phyloP scores from a whole-genome alignment of 2,888 invertebrate genomes.

The Rapana venosa region DNA sequence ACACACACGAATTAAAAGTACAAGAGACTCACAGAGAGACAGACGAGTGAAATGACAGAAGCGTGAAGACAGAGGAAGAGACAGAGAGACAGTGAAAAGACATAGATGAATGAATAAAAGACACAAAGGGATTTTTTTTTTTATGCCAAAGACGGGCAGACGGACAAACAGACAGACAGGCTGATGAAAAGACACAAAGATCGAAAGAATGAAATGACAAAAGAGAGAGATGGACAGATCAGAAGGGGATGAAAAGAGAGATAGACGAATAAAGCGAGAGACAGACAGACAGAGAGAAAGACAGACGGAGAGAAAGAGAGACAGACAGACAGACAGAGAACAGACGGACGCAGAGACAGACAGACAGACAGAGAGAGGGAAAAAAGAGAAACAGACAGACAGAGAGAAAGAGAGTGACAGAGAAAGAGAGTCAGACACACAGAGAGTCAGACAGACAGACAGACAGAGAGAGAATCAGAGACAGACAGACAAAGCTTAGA shows the following conservation, averaged over 20 bases:
- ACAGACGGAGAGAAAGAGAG: background rate
- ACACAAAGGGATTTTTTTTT: no score
- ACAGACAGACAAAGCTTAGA: background rate
- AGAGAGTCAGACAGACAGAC: background rate
- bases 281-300: no score
- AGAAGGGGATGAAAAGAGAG: no score
- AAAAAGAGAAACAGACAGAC: background rate
- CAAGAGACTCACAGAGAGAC: no score
- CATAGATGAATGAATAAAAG: slow-evolving; percentile 6
- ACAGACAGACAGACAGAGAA: background rate
- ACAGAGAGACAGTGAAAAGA: slow-evolving; percentile 13
- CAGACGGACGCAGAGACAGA: background rate
- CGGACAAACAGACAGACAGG: no score
- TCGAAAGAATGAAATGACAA: no score
- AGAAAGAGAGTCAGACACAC: slow-evolving; percentile 18
- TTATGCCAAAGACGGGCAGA: no score
- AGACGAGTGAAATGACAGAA: no score
- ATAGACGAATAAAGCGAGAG: no score
- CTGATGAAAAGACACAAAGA: no score
- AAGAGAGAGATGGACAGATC: background rate
- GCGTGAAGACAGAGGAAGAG: no score
- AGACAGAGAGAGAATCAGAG: background rate
- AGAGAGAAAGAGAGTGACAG: slow-evolving; percentile 11
- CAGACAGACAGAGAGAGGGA: background rate
- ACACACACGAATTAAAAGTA: no score